Base-by-base conservation (phyloP, 2,888 invertebrate species). In the Pherbina coryleti region DNA sequence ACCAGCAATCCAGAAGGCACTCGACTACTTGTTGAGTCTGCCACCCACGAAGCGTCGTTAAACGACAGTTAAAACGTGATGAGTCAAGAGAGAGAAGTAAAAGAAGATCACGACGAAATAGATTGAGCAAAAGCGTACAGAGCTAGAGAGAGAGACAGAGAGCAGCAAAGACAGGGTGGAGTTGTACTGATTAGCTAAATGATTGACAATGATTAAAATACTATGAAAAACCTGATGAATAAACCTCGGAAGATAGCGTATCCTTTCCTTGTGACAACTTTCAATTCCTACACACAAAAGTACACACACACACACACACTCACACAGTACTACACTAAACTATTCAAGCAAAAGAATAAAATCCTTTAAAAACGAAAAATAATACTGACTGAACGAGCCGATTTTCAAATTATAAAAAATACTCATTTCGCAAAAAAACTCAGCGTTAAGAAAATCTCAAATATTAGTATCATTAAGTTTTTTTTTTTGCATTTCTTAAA, bases 1-100 rank as follows among this genome's bases (percentile, higher is more conserved):
- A 77, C 93, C 93, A 86, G 94, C 93, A 87, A 95, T 95, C 82
- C 94, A 94, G 86, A 94, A 93, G 88, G 94, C 94, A 44, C 90
- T 95, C 57, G 94, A 94, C 84, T 94, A 92, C 89, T 91, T 94
- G 80, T 93, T 93, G 17, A 92, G 93, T 3, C 91, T 93, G 79
- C 93, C 94, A 55, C 92, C 93, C 78, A 81, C 86, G 25, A 90
- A 86, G 73, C 87, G 88, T 83, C 87, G 91, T 80, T 86, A 86
- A 82, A 78, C 53, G 57, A 19, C 44, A n/a, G 17, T 60, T 28
- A 9, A n/a, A 17, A 51, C 44, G 31, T 60, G 53, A 55, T 25
- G 37, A 70, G 67, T 64, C 28, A 62, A 28, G 49, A 67, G 71
- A 31, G 4, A 71, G 57, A 67, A 55, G 31, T n/a, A 5, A 5